phyloP scores from a whole-genome alignment of 2,888 invertebrate genomes.

The Rhynchonema sp. region DNA sequence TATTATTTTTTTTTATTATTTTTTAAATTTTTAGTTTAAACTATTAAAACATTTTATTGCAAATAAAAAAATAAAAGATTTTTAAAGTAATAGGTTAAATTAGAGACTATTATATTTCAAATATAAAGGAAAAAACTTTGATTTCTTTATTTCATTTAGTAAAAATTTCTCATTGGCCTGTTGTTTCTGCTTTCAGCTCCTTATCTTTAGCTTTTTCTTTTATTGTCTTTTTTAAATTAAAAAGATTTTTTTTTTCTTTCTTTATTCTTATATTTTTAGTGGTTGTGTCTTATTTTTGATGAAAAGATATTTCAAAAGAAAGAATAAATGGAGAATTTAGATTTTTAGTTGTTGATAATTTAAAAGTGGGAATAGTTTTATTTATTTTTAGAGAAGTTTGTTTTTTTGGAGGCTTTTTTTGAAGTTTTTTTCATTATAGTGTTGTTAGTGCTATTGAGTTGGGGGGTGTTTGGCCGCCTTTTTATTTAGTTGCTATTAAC shows the following conservation, averaged over 20 bases:
- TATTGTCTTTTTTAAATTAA: no score
- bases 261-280: slow-evolving; percentile 8
- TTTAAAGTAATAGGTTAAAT: no score
- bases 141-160: no score
- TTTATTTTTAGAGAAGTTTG: slow-evolving; percentile 15
- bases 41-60: no score
- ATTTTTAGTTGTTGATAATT: slow-evolving; percentile 17
- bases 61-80: slow-evolving; percentile 4
- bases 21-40: slow-evolving; percentile 9
- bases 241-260: slow-evolving; percentile 14
- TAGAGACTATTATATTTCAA: no score
- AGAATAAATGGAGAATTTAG: slow-evolving; percentile 10
- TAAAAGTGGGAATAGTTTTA: slow-evolving; percentile 10
- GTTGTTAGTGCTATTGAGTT: slow-evolving; percentile 39
- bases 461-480: slow-evolving; percentile 34
- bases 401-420: slow-evolving; percentile 15
- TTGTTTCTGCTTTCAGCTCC: no score
- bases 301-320: not conserved
- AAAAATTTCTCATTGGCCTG: no score
- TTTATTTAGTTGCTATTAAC: slow-evolving; percentile 37
- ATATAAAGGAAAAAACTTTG: no score
- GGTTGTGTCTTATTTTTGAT: slow-evolving; percentile 4
- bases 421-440: slow-evolving; percentile 9
- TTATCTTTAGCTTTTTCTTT: no score
- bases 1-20: slow-evolving; percentile 5